Conservation (phyloP, 2,113 vertebrate species). For the Aplodontia rufa region DNA sequence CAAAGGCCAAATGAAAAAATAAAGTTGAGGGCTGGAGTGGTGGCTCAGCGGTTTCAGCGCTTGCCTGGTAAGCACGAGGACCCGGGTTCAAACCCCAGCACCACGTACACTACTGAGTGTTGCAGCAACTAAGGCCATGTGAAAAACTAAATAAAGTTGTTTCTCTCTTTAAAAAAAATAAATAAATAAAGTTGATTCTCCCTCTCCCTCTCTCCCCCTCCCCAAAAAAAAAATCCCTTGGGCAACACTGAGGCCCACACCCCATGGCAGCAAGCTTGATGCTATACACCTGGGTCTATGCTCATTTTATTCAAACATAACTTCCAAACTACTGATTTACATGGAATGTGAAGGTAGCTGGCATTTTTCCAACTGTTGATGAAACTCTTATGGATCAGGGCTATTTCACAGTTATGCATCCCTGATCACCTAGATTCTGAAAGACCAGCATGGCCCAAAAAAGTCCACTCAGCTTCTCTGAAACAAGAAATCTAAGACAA, state of each 20-base stretch:
- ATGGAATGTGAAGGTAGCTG: not conserved
- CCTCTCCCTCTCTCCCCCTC: no score
- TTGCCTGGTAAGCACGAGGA: no score
- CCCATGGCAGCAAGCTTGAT: not conserved
- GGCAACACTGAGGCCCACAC: not conserved
- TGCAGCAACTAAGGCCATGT: no score
- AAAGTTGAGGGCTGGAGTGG: no score
- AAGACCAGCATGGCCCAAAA: not conserved
- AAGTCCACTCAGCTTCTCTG: not conserved
- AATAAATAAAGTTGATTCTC: no score
- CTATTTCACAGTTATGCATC: not conserved
- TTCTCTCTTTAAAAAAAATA: no score
- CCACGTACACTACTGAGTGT: no score
- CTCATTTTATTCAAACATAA: not conserved
- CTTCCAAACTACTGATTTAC: not conserved
- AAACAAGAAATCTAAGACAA: slow-evolving; percentile 36
- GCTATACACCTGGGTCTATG: fast-evolving
- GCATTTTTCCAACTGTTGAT: no score
- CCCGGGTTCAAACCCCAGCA: no score
- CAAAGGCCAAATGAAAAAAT: no score
- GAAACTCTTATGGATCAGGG: not conserved
- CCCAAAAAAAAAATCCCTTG: not conserved
- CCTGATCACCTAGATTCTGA: not conserved
- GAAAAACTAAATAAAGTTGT: no score
- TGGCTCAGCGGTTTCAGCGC: no score